Evolutionary conservation across 2,797 vertebrate genomes (phyloP), one percentile per base, ranked within the genome.

Genomic region (Cryptoblepharus egeriae): DNA sequence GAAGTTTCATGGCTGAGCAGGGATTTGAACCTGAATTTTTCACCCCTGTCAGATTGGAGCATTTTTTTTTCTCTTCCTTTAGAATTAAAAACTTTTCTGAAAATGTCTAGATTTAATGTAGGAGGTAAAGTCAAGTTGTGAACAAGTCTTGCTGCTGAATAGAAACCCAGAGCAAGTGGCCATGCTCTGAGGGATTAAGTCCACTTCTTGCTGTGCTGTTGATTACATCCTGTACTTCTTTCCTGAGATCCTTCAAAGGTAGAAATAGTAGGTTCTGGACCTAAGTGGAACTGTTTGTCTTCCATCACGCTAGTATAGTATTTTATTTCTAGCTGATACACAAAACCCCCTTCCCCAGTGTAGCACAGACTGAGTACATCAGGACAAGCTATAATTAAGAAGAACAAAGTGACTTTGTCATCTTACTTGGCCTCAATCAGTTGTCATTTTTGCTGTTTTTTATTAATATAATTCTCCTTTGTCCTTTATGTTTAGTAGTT

Each of bases 331-430:
- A 74, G 61, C 52, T 73, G 32, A 81, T 68, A 74, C 18, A 69
- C 35, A 81, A 28, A 67, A 30, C 28, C 18, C 16, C 67, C 73
- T 55, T 63, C 77, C 39, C 68, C 26, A 45, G 58, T 20, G 35
- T 72, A 88, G 73, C 88, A 79, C 64, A 35, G 80, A 79, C 75
- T 81, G 76, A 81, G 39, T 61, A 55, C 57, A 60, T n/a, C 0
- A 1, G 86, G 80, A 76, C 64, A 90, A 60, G 77, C 87, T 88
- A 26, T 89, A 91, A 92, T 91, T 93, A 93, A 88, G 75, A 76
- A 72, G 79, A 90, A 73, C 77, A 90, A 83, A 87, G 79, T 45
- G 68, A 92, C 84, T 82, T 87, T 75, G 83, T 90, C 75, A 63
- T 88, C 78, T 72, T 89, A 91, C 84, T 75, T 77, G 76, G 30